These are phyloP conservation scores for Scaptodrosophila latifasciaeformis DNA, from an alignment of 2,888 invertebrate species.

Conservation along the genomic window DNA sequence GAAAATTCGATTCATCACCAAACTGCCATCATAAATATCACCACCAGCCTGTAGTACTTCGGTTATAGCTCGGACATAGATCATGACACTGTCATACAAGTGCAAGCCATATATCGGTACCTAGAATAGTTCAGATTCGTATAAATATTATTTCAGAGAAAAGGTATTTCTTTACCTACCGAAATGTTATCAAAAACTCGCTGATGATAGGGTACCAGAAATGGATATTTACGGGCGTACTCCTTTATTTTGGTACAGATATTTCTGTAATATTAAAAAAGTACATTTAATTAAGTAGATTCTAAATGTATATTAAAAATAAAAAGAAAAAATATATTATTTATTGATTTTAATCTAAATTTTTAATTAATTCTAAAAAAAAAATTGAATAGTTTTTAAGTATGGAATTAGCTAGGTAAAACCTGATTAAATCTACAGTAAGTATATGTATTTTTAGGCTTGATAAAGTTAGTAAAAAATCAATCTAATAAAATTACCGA, in stretches of 20 bases:
- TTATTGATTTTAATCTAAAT: too few species aligned
- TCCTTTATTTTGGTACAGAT: constrained; percentile 83
- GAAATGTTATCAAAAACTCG: constrained; percentile 83
- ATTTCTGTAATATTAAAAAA: constrained; percentile 75
- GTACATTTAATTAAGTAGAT: background rate
- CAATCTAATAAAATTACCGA: constrained; percentile 77
- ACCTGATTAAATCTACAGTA: too few species aligned
- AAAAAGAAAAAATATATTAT: too few species aligned
- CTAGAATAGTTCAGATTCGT: constrained; percentile 71
- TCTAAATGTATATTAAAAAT: too few species aligned
- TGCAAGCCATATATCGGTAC: constrained; percentile 89
- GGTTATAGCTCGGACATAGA: constrained; percentile 89
- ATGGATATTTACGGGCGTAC: constrained; percentile 83
- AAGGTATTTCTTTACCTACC: constrained; percentile 67
- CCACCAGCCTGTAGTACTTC: constrained; percentile 82
- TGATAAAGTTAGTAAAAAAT: constrained; percentile 29
- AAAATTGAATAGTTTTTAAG: too few species aligned
- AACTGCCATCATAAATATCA: constrained; percentile 84
- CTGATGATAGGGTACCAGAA: constrained; percentile 86
- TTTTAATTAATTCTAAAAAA: too few species aligned
- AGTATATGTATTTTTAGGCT: too few species aligned
- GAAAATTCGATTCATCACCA: constrained; percentile 84
- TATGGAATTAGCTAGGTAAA: too few species aligned
- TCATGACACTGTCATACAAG: constrained; percentile 89
- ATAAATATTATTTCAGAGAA: background rate